Base-by-base conservation (phyloP, 2,113 vertebrate species). In the Ciconia stormi region DNA sequence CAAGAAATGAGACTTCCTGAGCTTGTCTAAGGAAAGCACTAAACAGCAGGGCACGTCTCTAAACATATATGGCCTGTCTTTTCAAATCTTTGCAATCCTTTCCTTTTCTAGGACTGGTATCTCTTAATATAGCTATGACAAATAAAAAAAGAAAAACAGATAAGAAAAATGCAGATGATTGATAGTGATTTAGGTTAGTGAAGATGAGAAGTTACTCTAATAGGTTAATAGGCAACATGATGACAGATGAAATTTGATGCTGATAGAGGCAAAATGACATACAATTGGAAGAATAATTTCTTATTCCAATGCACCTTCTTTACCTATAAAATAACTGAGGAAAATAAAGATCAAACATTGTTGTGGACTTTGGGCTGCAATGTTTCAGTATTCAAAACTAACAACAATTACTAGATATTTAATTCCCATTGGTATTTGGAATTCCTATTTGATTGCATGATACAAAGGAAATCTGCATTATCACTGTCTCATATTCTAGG, bases 231-330 rank as follows among this genome's bases (percentile, higher is more conserved):
- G 9, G 23, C 42, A 77, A 71, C 5, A 13, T 17, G n/a, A 69
- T 32, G 8, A 4, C 38, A 49, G 44, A 25, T 71, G 32, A 87
- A 85, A 74, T 83, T 82, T 72, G 21, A 32, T 73, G 26, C 17
- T 53, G 44, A 40, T 20, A 72, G 30, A 69, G 15, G 38, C 2
- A 81, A 86, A 89, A 38, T 0, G 0, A 25, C 4, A 0, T 32
- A 9, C 9, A 81, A 40, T 2, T 67, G 27, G 25, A 72, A 85
- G 13, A 90, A 79, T 40, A 56, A 32, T 62, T 80, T 82, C 17
- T 83, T 72, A 23, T 38, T 56, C 13, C 36, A 25, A 9, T 77
- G 27, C 2, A 66, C 40, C 52, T 62, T 62, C 8, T 74, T 72
- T 52, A 13, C 7, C 10, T 19, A 36, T 34, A 63, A 86, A 69